A percentile compares a stretch with the other conserved stretches of the same genome.
Conservation (phyloP, 2,797 vertebrate species). For the Ctenosaura bakeri region DNA sequence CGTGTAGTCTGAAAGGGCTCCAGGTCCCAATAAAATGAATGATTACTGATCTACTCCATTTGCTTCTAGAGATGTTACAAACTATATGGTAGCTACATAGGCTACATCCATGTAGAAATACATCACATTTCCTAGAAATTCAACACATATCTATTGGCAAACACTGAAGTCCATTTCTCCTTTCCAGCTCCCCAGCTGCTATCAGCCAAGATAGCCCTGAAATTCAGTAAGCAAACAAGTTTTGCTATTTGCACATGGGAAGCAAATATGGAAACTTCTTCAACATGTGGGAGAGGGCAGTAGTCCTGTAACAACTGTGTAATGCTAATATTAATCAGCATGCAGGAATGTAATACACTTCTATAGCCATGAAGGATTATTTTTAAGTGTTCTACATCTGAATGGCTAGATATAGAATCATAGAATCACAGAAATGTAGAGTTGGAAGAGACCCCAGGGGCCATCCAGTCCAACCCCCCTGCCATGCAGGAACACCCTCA, state of each 20-base stretch:
- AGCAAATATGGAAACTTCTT: too few species aligned
- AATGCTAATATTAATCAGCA: not conserved
- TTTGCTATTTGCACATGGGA: not conserved
- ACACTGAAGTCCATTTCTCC: not conserved
- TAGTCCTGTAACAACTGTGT: not conserved
- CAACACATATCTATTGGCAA: too few species aligned
- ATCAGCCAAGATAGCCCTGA: not conserved
- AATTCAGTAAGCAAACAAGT: not conserved
- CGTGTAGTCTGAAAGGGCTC: not conserved
- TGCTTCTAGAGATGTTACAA: not conserved
- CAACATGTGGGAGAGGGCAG: not conserved
- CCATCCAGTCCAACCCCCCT: too few species aligned
- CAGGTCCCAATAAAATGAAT: not conserved
- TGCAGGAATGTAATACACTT: not conserved
- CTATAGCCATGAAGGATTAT: too few species aligned
- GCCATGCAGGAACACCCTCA: too few species aligned
- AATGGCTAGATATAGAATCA: too few species aligned
- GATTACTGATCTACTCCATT: not conserved
- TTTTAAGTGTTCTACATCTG: too few species aligned
- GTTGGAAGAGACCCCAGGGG: too few species aligned
- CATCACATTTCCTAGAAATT: not conserved
- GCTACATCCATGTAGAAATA: not conserved
- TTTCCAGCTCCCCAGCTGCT: not conserved
- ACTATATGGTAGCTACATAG: not conserved
- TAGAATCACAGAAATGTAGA: too few species aligned